A percentile compares a stretch with the other conserved stretches of the same genome.
phyloP scores from a whole-genome alignment of 1,140 invertebrate genomes.

The Luehdorfia chinensis region DNA sequence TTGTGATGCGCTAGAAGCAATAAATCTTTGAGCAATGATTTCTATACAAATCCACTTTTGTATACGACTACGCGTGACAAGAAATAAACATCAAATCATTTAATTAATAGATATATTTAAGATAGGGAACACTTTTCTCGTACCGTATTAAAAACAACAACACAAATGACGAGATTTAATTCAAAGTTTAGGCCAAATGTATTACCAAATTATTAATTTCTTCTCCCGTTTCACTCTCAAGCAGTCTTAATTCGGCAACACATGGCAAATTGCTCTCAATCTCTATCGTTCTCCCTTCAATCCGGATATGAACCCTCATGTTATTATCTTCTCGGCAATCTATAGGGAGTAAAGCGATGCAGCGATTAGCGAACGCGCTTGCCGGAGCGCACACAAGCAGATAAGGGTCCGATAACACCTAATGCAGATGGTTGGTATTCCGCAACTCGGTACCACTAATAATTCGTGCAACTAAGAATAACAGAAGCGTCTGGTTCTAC shows the following conservation, averaged over 20 bases:
- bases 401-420: slow-evolving; percentile 50
- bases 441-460: slow-evolving; percentile 17
- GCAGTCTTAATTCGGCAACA: slow-evolving; percentile 49
- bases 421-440: slow-evolving; percentile 37
- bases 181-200: too few species aligned
- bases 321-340: slow-evolving; percentile 50
- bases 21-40: too few species aligned
- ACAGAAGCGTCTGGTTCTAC: slow-evolving; percentile 20
- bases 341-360: slow-evolving; percentile 44
- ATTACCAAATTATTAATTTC: too few species aligned
- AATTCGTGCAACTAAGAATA: too few species aligned
- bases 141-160: too few species aligned
- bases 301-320: slow-evolving; percentile 54
- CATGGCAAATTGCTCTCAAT: slow-evolving; percentile 59
- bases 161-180: too few species aligned
- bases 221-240: slow-evolving; percentile 22
- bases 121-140: not conserved
- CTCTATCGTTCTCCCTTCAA: slow-evolving; percentile 38
- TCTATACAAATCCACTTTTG: too few species aligned
- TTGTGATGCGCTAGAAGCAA: too few species aligned
- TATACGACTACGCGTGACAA: too few species aligned
- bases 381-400: slow-evolving; percentile 40
- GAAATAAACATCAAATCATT: not conserved
- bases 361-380: slow-evolving; percentile 52
- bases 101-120: not conserved